Evolutionary conservation across 2,113 vertebrate species (phyloP), one percentile per base, ranked within the genome.

Genomic region (Sisor rabdophorus): DNA sequence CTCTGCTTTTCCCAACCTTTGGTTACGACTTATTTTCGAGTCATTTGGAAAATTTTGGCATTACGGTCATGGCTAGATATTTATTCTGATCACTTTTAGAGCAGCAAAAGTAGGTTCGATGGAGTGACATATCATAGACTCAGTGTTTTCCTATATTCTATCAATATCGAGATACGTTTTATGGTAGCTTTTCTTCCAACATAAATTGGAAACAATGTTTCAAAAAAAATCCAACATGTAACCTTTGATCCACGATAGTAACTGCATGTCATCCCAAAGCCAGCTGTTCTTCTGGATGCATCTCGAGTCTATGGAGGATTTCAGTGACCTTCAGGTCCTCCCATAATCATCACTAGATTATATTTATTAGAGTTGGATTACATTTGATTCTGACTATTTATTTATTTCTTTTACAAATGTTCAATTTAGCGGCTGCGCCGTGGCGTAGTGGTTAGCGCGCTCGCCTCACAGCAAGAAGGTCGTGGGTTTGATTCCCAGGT

Each of bases 121-220:
- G 71, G 71, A 78, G 13, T 50, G 50, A 50, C 65, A 75, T 76
- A 79, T 76, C 44, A 64, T 67, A 76, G 52, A 11, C 52, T 76
- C 54, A 60, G 54, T 28, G 61, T 71, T 48, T 78, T 73, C 73
- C 69, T 24, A 75, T 20, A 26, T 36, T 77, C 67, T 69, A 60
- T 71, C 54, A 68, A 82, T 83, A 81, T 82, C 77, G 75, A 59
- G 24, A 48, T 48, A 82, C 77, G 68, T 24, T 78, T 73, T 67
- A 58, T 75, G 75, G 63, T 32, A 69, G 67, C 58, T 20, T 77
- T 79, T 85, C 79, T 81, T 36, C 64, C 73, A 81, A 48, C 67
- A 75, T 72, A 73, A 26, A 76, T 48, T n/a, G 56, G 30, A 76
- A 80, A n/a, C 20, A 55, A 55, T 50, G 48, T 73, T 75, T 13